Percentiles rank a stretch among this genome's conserved stretches.
Evolutionary conservation across 2,797 vertebrate species (phyloP).

Genomic region (Trichosurus vulpecula): DNA sequence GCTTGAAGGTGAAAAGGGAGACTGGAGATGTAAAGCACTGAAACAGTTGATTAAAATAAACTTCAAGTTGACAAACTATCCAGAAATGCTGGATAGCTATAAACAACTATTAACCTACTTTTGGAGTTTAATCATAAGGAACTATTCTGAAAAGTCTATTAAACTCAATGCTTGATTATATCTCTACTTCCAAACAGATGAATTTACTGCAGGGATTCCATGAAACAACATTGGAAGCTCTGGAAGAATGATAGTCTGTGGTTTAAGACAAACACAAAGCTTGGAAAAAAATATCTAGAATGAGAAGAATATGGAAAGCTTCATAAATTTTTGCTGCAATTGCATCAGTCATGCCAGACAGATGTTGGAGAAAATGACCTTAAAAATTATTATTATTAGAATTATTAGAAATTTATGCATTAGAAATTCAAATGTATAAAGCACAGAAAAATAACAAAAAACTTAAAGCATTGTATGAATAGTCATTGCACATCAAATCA

Average conservation of each 20-base stretch:
- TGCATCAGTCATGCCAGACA: constrained; percentile 99
- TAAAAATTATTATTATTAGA: no score
- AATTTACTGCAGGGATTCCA: constrained; percentile 99
- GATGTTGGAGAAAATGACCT: constrained; percentile 99
- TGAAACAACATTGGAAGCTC: constrained; percentile 98
- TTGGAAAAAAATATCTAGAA: constrained; percentile 98
- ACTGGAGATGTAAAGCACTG: constrained; percentile 99
- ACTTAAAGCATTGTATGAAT: constrained; percentile 98
- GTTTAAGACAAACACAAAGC: constrained; percentile 99
- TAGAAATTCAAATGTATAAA: constrained; percentile 99
- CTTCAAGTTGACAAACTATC: constrained; percentile 99
- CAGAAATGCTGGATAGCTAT: constrained; percentile 99
- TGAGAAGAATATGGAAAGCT: constrained; percentile 98
- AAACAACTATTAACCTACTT: constrained; percentile 92
- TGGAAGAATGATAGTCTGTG: constrained; percentile 98
- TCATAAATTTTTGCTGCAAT: constrained; percentile 97
- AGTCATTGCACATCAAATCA: constrained; percentile 99
- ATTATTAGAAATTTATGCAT: constrained; percentile 97
- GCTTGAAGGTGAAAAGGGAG: constrained; percentile 98
- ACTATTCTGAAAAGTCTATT: constrained; percentile 99
- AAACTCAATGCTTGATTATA: constrained; percentile 99
- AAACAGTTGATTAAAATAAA: constrained; percentile 99
- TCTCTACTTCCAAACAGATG: constrained; percentile 99
- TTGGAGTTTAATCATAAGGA: constrained; percentile 97
- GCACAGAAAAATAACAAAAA: constrained; percentile 99